phyloP scores from a whole-genome alignment of 1,140 invertebrate species.

The Microplitis mediator region DNA sequence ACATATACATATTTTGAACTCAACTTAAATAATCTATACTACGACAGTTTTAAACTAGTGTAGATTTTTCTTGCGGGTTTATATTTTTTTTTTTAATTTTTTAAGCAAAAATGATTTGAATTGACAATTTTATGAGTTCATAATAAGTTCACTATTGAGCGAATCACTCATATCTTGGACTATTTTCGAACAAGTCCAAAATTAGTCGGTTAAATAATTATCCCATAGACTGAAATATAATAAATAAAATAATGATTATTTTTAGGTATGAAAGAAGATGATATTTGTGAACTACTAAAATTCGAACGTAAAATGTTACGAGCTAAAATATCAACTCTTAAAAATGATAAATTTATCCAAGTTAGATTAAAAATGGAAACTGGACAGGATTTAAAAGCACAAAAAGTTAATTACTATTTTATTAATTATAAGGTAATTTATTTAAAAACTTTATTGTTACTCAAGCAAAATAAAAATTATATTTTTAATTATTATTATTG shows the following conservation, averaged over 20 bases:
- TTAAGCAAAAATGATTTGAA: too few species aligned
- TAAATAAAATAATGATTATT: conserved; percentile 19
- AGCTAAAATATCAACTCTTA: conserved; percentile 82
- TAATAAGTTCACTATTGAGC: too few species aligned
- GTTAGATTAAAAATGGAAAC: conserved; percentile 92
- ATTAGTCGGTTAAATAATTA: too few species aligned
- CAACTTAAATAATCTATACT: too few species aligned
- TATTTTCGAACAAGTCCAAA: too few species aligned
- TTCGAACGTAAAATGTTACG: conserved; percentile 95
- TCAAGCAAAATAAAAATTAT: background rate
- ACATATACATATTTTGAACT: too few species aligned
- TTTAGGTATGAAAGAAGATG: conserved; percentile 93
- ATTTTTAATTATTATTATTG: background rate
- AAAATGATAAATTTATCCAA: conserved; percentile 95
- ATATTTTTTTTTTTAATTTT: too few species aligned
- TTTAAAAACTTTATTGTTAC: conserved; percentile 5
- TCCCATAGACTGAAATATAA: background rate
- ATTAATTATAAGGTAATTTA: conserved; percentile 87
- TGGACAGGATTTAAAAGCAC: conserved; percentile 91
- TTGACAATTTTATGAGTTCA: too few species aligned
- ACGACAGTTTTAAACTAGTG: too few species aligned
- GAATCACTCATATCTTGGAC: too few species aligned
- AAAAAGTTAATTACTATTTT: conserved; percentile 97
- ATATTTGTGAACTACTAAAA: conserved; percentile 90
- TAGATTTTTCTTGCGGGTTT: too few species aligned